phyloP scores from a whole-genome alignment of 2,888 invertebrate genomes.

The Cheilosia vulpina region DNA sequence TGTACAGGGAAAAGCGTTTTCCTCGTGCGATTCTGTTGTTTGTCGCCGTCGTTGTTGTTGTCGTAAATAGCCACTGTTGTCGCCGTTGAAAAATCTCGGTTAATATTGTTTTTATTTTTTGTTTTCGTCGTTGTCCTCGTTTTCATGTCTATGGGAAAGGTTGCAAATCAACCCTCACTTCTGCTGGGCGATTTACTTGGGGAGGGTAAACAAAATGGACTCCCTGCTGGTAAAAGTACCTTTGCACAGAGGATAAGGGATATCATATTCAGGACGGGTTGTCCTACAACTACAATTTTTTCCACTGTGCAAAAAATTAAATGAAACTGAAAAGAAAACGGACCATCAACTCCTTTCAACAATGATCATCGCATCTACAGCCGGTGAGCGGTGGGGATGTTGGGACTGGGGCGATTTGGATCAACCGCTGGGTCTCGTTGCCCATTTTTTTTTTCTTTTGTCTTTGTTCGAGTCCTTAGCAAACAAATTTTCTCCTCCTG shows the following conservation, averaged over 20 bases:
- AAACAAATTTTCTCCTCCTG: slow-evolving; percentile 61
- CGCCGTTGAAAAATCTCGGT: slow-evolving; percentile 31
- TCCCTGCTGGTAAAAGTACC: background rate
- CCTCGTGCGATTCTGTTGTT: slow-evolving; percentile 55
- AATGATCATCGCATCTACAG: background rate
- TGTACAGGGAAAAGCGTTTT: slow-evolving; percentile 32
- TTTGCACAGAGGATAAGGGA: slow-evolving; percentile 3
- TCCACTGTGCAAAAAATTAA: background rate
- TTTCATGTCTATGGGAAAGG: slow-evolving; percentile 14
- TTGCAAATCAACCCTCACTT: slow-evolving; percentile 10
- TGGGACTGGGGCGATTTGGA: slow-evolving; percentile 4
- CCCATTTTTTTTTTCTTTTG: slow-evolving; percentile 37
- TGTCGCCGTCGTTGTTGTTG: slow-evolving; percentile 10
- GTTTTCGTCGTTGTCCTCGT: background rate
- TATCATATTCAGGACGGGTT: slow-evolving; percentile 45
- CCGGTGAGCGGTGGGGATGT: slow-evolving; percentile 14
- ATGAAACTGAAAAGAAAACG: background rate
- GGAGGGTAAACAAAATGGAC: background rate
- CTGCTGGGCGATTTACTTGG: background rate
- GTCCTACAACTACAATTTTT: slow-evolving; percentile 17
- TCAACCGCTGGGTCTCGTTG: background rate
- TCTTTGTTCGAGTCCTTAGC: slow-evolving; percentile 63
- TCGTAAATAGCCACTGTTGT: slow-evolving; percentile 35
- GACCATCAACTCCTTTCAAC: slow-evolving; percentile 22
- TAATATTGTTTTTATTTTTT: background rate